These are phyloP conservation scores for Catostylus mosaicus DNA, from an alignment of 30 jellyfish, hydroid and myxozoan genomes.

Conservation along the genomic window DNA sequence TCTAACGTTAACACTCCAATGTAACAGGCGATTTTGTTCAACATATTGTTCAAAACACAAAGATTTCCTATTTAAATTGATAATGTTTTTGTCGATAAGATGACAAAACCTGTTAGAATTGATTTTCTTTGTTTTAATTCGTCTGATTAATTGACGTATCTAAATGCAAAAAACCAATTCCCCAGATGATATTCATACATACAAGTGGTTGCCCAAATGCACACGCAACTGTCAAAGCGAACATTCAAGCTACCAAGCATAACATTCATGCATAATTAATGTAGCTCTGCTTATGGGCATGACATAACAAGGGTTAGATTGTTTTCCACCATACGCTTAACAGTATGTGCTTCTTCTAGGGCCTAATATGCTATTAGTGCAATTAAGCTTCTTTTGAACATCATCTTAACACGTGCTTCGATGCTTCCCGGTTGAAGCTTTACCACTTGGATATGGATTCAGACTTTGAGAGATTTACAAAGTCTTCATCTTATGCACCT, in stretches of 20 bases:
- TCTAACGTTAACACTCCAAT: too few species aligned
- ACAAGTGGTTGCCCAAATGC: slow-evolving; percentile 21
- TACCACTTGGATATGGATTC: slow-evolving; percentile 51
- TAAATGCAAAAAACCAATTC: too few species aligned
- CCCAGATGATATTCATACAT: too few species aligned
- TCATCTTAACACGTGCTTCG: not conserved
- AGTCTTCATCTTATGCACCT: slow-evolving; percentile 69
- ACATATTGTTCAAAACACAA: too few species aligned
- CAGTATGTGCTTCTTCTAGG: slow-evolving; percentile 21
- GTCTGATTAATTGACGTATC: too few species aligned
- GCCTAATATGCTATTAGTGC: slow-evolving; percentile 45
- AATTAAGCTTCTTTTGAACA: not conserved
- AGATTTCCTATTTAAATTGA: too few species aligned
- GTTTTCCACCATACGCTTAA: slow-evolving; percentile 42
- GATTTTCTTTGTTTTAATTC: too few species aligned
- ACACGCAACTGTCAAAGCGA: slow-evolving; percentile 33
- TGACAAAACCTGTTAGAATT: too few species aligned
- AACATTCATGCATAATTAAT: slow-evolving; percentile 60
- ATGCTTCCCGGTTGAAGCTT: not conserved
- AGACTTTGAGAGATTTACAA: slow-evolving; percentile 64
- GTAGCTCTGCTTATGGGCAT: slow-evolving; percentile 72
- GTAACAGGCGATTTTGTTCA: too few species aligned
- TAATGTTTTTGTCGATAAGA: too few species aligned
- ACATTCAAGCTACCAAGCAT: slow-evolving; percentile 48
- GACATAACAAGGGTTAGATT: slow-evolving; percentile 56